These are phyloP conservation scores for Pavo muticus DNA, from an alignment of 2,113 vertebrate species.

Conservation along the genomic window DNA sequence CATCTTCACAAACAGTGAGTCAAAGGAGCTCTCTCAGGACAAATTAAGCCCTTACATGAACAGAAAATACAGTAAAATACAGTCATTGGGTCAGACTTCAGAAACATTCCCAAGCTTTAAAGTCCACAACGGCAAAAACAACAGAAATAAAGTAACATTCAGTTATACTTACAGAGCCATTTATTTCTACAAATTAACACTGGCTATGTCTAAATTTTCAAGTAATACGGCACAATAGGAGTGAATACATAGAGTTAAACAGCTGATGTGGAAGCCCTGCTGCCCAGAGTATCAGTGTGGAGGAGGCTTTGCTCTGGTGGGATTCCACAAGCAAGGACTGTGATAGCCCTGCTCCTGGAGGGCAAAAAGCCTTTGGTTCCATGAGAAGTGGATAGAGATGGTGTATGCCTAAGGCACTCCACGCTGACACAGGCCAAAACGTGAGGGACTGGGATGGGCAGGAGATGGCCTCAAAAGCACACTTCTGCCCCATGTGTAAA, in stretches of 20 bases:
- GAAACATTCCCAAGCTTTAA: background rate
- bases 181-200: constrained; percentile 51
- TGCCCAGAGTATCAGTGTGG: rapidly evolving
- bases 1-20: background rate
- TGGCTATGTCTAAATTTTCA: background rate
- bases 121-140: rapidly evolving
- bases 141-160: background rate
- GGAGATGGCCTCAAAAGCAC: background rate
- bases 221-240: background rate
- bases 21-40: background rate
- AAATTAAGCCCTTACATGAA: background rate
- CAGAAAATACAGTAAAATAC: background rate
- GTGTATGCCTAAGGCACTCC: background rate
- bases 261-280: background rate
- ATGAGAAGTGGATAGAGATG: background rate
- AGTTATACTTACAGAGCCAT: background rate
- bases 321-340: background rate
- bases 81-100: background rate
- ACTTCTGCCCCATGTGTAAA: background rate
- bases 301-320: background rate
- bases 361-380: background rate
- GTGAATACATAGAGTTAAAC: background rate
- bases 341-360: background rate
- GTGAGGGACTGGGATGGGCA: background rate
- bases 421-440: background rate